phyloP scores from a whole-genome alignment of 2,888 invertebrate species.

The Siphlonurus alternatus region DNA sequence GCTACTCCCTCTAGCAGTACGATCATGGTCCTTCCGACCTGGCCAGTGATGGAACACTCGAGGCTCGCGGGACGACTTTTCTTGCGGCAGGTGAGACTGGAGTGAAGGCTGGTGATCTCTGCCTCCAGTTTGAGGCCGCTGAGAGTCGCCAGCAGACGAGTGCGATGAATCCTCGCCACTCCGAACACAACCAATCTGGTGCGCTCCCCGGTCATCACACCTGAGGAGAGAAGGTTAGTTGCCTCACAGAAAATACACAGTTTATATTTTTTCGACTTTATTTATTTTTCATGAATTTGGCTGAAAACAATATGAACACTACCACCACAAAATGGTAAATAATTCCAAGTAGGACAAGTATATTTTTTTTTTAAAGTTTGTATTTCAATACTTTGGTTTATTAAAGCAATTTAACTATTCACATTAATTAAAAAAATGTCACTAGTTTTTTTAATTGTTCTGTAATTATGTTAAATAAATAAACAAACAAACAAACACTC shows the following conservation, averaged over 20 bases:
- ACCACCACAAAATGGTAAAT: too few species aligned
- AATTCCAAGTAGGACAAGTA: too few species aligned
- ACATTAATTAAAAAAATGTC: background rate
- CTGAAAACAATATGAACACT: too few species aligned
- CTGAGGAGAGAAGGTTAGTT: too few species aligned
- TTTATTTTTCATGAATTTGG: too few species aligned
- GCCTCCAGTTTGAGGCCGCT: constrained; percentile 90
- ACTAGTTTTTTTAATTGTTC: too few species aligned
- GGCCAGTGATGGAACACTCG: constrained; percentile 72
- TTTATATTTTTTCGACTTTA: too few species aligned
- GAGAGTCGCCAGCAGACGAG: constrained; percentile 70
- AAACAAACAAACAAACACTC: constrained; percentile 18
- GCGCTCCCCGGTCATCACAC: constrained; percentile 39
- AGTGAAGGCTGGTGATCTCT: constrained; percentile 79
- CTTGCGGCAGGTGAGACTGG: constrained; percentile 82
- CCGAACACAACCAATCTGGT: constrained; percentile 73
- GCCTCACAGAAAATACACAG: too few species aligned
- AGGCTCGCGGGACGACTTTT: constrained; percentile 50
- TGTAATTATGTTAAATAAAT: too few species aligned
- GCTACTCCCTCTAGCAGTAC: constrained; percentile 79
- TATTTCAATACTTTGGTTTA: too few species aligned
- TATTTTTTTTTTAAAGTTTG: too few species aligned
- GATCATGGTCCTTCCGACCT: constrained; percentile 82
- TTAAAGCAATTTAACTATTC: too few species aligned
- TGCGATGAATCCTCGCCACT: constrained; percentile 70